Evolutionary conservation across 2,888 invertebrate species (phyloP), one percentile per base, ranked within the genome.

Genomic region (Spisula solida): DNA sequence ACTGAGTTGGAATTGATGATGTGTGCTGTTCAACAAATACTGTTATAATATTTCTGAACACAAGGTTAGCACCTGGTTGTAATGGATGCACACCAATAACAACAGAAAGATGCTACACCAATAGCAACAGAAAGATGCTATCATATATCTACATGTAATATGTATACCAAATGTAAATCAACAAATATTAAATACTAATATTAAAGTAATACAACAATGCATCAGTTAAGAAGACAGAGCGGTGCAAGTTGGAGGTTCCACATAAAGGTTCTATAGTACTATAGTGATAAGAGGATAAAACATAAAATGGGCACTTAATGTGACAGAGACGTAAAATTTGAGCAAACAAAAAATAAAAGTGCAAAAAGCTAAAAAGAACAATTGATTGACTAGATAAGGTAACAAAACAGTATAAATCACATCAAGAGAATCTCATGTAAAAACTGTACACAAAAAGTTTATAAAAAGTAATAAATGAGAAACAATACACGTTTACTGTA

Each of bases 401-500:
- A 25, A 66, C 25, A 66, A 66, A 66, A 66, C 25, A 25, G 41
- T 4, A 66, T 25, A 66, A 51, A 66, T 66, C 60, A 66, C 25
- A 25, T 4, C 5, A 66, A 25, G 60, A 66, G n/a, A 12, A 66
- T 25, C 60, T 66, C 25, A 25, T 66, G n/a, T 25, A 66, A 66
- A n/a, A 66, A 66, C n/a, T 66, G 60, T 66, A 66, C 60, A 66
- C 6, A 66, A 66, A 66, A 66, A 0, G 12, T 25, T n/a, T 25
- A 66, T 66, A 25, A 66, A 56, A 66, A 66, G 60, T 66, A n/a
- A 66, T n/a, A 66, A 66, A 66, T 66, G 60, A 25, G n/a, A 66
- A 41, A 66, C 10, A 25, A 66, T 66, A 25, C n/a, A 66, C 4
- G 60, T 25, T n/a, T n/a, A 66, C 25, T 12, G 60, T 66, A 66